Base-by-base conservation (phyloP, 1,140 invertebrate genomes). In the Rhyzopertha dominica region DNA sequence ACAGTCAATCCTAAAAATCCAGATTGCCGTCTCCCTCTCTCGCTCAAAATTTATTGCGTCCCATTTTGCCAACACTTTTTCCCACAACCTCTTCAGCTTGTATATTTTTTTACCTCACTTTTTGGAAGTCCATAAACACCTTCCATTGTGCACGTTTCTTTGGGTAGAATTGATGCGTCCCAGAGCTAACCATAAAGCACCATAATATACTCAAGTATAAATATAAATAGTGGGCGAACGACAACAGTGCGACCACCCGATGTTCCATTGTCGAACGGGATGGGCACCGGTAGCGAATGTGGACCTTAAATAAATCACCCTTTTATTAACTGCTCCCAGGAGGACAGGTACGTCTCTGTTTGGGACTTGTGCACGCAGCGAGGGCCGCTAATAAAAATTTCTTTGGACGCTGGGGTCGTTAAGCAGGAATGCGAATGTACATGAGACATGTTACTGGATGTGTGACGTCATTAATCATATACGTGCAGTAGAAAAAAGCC, bases 181-280 rank as follows among this genome's bases (percentile, higher is more conserved):
- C 43, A 24, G 24, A 28, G 23, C 38, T 28, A 41, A 39, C 35
- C 34, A 53, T 49, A 53, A 49, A 53, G 34, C 47, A n/a, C n/a
- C n/a, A 49, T 49, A 54, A 54, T 51, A 37, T 43, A 50, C 22
- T 47, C 48, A 55, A 45, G n/a, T n/a, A 55, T 52, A 52, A 55
- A 52, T 47, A 55, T 55, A 55, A 55, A 55, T 55, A 55, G 50
- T 52, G 43, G 53, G 53, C 49, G 49, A 55, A 46, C 43, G 30
- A 19, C 36, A 25, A 51, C 48, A 47, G 41, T 54, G 48, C 32
- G 36, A 40, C 2, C 29, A 14, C 22, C 31, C 34, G 18, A 14
- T 35, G 5, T 8, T 1, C 13, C 12, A 17, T 16, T 42, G 16
- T 40, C 36, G 29, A 29, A 35, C 37, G 31, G 25, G 31, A 42